These are phyloP conservation scores for Parnassius mnemosyne DNA, from an alignment of 2,888 invertebrate species.

Conservation along the genomic window DNA sequence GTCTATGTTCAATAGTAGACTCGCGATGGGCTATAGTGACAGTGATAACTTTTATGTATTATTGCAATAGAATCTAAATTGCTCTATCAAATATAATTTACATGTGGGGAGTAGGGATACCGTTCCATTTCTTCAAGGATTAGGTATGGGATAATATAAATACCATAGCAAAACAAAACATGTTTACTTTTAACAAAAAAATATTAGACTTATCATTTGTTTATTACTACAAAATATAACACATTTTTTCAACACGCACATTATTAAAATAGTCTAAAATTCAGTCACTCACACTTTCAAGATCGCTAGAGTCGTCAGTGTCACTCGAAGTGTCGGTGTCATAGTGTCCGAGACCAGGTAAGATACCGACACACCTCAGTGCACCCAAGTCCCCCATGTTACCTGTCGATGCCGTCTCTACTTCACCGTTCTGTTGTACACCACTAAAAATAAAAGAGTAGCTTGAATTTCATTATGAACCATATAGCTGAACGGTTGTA, in stretches of 20 bases:
- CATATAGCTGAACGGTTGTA: too few species aligned
- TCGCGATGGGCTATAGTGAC: too few species aligned
- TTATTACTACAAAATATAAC: too few species aligned
- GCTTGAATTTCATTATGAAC: too few species aligned
- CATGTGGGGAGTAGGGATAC: neutral
- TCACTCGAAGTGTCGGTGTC: slow-evolving; percentile 85
- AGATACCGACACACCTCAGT: slow-evolving; percentile 86
- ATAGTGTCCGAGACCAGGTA: slow-evolving; percentile 91
- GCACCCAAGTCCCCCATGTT: slow-evolving; percentile 44
- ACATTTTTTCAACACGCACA: too few species aligned
- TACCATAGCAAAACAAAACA: neutral
- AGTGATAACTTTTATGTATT: too few species aligned
- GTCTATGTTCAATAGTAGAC: too few species aligned
- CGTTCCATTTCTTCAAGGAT: neutral
- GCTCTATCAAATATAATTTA: too few species aligned
- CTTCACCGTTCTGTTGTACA: slow-evolving; percentile 1
- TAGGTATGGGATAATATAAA: neutral
- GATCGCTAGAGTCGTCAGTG: slow-evolving; percentile 85
- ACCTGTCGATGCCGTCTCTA: neutral
- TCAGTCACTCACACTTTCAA: slow-evolving; percentile 52
- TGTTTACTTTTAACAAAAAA: neutral
- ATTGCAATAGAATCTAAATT: too few species aligned
- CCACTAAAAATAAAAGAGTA: neutral
- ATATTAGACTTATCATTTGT: too few species aligned
- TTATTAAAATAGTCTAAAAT: neutral